Percentiles rank a stretch among this genome's conserved stretches.
Conservation (phyloP, 2,113 vertebrate species). For the Cololabis saira region DNA sequence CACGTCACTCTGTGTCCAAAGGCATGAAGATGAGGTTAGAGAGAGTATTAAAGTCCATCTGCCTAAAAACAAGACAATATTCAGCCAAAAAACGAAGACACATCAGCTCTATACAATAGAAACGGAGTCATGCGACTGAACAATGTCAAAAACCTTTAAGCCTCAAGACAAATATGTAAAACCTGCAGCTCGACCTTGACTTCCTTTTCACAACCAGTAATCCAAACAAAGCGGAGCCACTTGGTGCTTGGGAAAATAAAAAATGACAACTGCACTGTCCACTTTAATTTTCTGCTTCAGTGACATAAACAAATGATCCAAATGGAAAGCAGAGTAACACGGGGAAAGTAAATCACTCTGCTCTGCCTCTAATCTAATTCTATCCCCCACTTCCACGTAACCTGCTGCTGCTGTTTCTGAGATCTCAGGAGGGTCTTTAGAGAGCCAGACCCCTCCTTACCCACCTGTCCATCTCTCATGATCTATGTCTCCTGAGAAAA, state of each 20-base stretch:
- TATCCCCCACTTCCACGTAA: constrained; percentile 53
- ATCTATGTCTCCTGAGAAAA: constrained; percentile 56
- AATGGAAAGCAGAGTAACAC: not conserved
- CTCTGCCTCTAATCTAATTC: constrained; percentile 47
- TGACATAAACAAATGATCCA: not conserved
- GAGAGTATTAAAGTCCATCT: not conserved
- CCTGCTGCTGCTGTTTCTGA: constrained; percentile 38
- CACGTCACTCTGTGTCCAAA: not conserved
- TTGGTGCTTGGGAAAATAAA: not conserved
- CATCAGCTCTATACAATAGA: not conserved
- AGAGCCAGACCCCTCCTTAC: constrained; percentile 52
- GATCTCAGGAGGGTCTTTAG: constrained; percentile 66
- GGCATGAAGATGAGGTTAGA: not conserved
- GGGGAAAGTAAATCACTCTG: constrained; percentile 22
- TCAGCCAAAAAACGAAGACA: no score
- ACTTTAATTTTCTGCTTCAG: not conserved
- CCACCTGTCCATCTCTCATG: constrained; percentile 64
- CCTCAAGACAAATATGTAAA: not conserved
- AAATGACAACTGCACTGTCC: not conserved
- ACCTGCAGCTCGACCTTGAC: not conserved
- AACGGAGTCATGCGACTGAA: not conserved
- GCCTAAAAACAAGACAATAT: not conserved
- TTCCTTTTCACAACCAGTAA: not conserved
- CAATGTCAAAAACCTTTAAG: not conserved
- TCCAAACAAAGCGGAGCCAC: not conserved